Percentiles rank a stretch among this genome's conserved stretches.
Conservation (phyloP, 2,797 vertebrate genomes). For the Phoeniculus purpureus region DNA sequence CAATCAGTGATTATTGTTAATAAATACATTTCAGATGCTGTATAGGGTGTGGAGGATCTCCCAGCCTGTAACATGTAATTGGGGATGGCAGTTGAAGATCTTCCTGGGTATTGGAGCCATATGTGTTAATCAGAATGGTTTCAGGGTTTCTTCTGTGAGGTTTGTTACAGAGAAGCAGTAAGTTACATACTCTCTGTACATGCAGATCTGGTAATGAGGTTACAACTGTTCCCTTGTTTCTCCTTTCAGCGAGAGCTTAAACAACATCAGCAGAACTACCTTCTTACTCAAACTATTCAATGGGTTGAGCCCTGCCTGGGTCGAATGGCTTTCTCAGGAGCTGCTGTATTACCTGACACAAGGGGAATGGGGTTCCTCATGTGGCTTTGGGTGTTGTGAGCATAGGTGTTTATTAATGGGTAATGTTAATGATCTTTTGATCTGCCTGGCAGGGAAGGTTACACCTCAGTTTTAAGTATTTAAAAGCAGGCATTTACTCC, state of each 20-base stretch:
- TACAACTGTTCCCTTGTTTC: neutral
- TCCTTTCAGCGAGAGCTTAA: neutral
- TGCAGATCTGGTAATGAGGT: neutral
- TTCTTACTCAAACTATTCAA: neutral
- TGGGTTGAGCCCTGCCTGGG: neutral
- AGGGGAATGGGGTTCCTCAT: neutral
- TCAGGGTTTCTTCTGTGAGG: neutral
- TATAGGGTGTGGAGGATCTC: neutral
- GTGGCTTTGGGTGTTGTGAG: neutral
- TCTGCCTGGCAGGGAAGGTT: neutral
- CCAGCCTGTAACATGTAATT: neutral
- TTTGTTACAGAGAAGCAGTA: neutral
- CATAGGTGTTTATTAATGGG: neutral
- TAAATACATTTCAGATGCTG: neutral
- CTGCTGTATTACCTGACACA: neutral
- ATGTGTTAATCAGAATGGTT: neutral
- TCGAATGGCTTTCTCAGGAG: neutral
- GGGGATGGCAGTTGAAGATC: neutral
- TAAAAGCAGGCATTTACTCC: neutral
- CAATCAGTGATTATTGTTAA: neutral
- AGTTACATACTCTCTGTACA: neutral
- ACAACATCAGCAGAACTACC: neutral
- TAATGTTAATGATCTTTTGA: neutral
- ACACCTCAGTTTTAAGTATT: neutral
- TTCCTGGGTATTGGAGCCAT: neutral